Conservation (phyloP, 2,888 invertebrate genomes). For the Hipparchia sbordonii region DNA sequence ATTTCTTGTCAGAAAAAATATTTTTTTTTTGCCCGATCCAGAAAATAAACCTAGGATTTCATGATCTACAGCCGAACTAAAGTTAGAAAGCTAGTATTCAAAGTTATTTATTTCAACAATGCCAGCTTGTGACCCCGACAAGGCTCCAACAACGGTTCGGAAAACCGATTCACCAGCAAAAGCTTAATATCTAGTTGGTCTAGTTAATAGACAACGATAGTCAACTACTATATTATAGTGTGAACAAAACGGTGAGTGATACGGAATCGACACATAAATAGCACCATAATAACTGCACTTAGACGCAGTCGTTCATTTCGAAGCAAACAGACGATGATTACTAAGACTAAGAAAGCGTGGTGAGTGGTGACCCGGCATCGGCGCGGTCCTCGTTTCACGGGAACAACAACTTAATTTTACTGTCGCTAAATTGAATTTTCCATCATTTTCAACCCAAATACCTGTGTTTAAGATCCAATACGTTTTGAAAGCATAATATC, state of each 20-base stretch:
- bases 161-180: no score
- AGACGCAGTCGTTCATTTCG: slow-evolving; percentile 46
- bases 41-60: no score
- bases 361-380: slow-evolving; percentile 58
- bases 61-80: no score
- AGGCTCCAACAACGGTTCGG: no score
- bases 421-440: slow-evolving; percentile 29
- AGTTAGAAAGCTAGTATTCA: no score
- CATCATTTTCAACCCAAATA: neutral
- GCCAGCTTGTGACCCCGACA: no score
- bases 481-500: neutral
- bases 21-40: no score
- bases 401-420: slow-evolving; percentile 9
- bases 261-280: slow-evolving; percentile 43
- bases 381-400: slow-evolving; percentile 31
- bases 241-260: slow-evolving; percentile 33
- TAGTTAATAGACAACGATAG: no score
- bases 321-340: slow-evolving; percentile 49
- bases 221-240: neutral
- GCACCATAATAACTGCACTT: slow-evolving; percentile 48
- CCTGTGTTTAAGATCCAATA: neutral
- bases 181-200: no score
- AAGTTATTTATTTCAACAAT: no score
- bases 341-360: slow-evolving; percentile 59
- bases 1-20: no score